Percentiles rank a stretch among this genome's conserved stretches.
Conservation (phyloP, 2,797 vertebrate species). For the Anolis apletophallus region DNA sequence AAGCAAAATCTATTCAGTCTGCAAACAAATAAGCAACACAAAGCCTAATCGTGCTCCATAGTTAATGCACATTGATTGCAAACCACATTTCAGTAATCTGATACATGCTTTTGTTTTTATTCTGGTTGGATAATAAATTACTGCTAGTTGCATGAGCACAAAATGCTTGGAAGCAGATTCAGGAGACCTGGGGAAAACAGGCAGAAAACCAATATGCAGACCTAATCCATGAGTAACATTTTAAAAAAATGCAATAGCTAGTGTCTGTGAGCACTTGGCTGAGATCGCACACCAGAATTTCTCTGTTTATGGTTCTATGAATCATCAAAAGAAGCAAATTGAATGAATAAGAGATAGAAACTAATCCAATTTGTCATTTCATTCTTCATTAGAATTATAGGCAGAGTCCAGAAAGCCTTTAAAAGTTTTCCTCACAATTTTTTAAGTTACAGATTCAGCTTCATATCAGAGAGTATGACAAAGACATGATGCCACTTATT, state of each 20-base stretch:
- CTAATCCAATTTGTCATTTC: conserved; percentile 19
- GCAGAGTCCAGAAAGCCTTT: background rate
- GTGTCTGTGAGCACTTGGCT: conserved; percentile 21
- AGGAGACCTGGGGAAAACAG: conserved; percentile 35
- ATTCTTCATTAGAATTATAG: conserved; percentile 19
- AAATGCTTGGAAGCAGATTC: conserved; percentile 48
- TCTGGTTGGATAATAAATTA: conserved; percentile 55
- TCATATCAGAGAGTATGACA: background rate
- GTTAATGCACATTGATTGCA: conserved; percentile 62
- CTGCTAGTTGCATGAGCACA: conserved; percentile 27
- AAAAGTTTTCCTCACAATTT: background rate
- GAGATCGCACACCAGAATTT: conserved; percentile 40
- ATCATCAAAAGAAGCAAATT: conserved; percentile 54
- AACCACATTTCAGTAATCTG: conserved; percentile 50
- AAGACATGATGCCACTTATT: background rate
- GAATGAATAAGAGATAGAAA: conserved; percentile 40
- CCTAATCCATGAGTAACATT: conserved; percentile 19
- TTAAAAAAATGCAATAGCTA: conserved; percentile 35
- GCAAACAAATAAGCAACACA: conserved; percentile 60
- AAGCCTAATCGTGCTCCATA: conserved; percentile 36
- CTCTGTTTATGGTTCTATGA: conserved; percentile 43
- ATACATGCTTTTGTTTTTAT: conserved; percentile 51
- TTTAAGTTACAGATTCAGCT: background rate
- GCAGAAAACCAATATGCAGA: conserved; percentile 30
- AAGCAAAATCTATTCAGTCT: conserved; percentile 59